Evolutionary conservation across 2,113 vertebrate species (phyloP).

Genomic region (Peucedramus taeniatus): DNA sequence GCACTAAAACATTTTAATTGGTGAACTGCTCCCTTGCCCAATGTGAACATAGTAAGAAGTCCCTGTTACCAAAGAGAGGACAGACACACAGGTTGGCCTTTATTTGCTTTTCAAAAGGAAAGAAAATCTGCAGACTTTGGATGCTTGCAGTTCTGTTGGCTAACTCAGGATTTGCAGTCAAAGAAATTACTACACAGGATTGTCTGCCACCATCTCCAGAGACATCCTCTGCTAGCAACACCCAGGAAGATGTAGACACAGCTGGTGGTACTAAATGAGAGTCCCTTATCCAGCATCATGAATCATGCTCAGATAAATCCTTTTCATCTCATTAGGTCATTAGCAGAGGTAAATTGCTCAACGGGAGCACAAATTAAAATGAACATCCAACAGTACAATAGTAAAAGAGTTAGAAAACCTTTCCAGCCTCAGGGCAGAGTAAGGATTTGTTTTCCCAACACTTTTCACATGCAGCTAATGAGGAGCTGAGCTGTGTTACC

Average conservation of each 20-base stretch:
- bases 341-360: background rate
- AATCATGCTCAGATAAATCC: background rate
- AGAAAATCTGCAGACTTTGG: background rate
- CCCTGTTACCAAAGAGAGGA: background rate
- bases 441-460: background rate
- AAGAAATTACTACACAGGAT: background rate
- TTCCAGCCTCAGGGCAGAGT: background rate
- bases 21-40: background rate
- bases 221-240: background rate
- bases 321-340: background rate
- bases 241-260: background rate
- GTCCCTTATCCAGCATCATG: background rate
- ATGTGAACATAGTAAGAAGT: fast-evolving
- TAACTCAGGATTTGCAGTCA: background rate
- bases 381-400: background rate
- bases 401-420: background rate
- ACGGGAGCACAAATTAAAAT: background rate
- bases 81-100: background rate
- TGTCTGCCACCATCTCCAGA: fast-evolving
- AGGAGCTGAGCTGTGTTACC: background rate
- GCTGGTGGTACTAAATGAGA: background rate
- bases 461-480: background rate
- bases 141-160: background rate
- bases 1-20: background rate
- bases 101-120: background rate